A percentile compares a stretch with the other conserved stretches of the same genome.
Conservation (phyloP, 1,140 invertebrate genomes). For the Ceratitis capitata region DNA sequence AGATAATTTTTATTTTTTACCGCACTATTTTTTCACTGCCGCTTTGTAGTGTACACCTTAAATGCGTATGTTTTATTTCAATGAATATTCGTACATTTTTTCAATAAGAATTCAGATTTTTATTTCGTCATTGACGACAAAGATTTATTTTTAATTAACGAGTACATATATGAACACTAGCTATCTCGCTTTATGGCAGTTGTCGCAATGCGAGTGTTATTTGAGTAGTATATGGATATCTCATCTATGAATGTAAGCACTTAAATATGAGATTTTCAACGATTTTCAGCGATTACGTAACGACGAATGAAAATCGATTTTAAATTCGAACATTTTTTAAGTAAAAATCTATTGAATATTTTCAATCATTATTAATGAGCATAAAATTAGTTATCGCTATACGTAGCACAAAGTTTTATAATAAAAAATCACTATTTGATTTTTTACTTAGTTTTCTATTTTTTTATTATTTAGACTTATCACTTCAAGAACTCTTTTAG, state of each 20-base stretch:
- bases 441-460: too few relatives aligned
- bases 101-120: neutral
- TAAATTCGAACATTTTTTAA: neutral
- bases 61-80: too few relatives aligned
- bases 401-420: too few relatives aligned
- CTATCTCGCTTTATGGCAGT: conserved; percentile 20
- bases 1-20: neutral
- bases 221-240: neutral
- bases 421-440: too few relatives aligned
- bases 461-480: neutral
- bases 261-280: neutral
- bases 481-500: neutral
- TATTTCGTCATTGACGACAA: neutral
- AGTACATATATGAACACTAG: neutral
- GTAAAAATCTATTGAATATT: neutral
- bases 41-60: too few relatives aligned
- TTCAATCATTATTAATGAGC: too few relatives aligned
- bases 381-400: too few relatives aligned
- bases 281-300: conserved; percentile 18
- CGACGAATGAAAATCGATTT: conserved; percentile 1
- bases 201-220: neutral
- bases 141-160: conserved; percentile 7
- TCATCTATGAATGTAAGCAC: too few relatives aligned
- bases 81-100: too few relatives aligned
- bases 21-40: neutral